phyloP scores from a whole-genome alignment of 2,797 vertebrate genomes.

The Bucorvus abyssinicus region DNA sequence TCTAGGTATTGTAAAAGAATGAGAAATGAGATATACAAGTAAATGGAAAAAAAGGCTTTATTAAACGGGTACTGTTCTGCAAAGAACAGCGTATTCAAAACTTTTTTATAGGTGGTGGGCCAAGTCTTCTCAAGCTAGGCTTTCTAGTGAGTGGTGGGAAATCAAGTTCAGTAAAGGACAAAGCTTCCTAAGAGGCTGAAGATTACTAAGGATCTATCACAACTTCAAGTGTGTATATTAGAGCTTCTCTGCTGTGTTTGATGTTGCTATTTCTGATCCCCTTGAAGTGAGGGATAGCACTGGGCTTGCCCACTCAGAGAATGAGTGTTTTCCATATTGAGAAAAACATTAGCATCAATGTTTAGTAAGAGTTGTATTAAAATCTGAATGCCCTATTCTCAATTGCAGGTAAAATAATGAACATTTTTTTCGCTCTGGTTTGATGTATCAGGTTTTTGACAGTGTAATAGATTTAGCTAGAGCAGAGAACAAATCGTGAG shows the following conservation, averaged over 20 bases:
- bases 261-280: background rate
- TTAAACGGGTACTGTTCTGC: background rate
- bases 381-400: background rate
- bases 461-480: background rate
- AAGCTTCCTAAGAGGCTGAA: background rate
- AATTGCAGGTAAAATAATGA: background rate
- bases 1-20: background rate
- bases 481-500: background rate
- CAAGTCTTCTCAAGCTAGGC: background rate
- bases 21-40: background rate
- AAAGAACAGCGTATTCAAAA: background rate
- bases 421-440: background rate
- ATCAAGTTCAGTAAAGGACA: background rate
- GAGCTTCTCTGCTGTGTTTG: background rate
- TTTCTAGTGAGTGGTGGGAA: background rate
- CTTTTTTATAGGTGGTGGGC: background rate
- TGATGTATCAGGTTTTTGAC: background rate
- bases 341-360: background rate
- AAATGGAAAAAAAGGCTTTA: background rate
- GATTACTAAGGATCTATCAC: background rate
- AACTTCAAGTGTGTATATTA: background rate
- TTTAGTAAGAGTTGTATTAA: background rate
- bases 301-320: background rate
- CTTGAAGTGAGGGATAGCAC: background rate
- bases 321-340: background rate